phyloP scores from a whole-genome alignment of 2,797 vertebrate species.

The Tokudaia muenninki region DNA sequence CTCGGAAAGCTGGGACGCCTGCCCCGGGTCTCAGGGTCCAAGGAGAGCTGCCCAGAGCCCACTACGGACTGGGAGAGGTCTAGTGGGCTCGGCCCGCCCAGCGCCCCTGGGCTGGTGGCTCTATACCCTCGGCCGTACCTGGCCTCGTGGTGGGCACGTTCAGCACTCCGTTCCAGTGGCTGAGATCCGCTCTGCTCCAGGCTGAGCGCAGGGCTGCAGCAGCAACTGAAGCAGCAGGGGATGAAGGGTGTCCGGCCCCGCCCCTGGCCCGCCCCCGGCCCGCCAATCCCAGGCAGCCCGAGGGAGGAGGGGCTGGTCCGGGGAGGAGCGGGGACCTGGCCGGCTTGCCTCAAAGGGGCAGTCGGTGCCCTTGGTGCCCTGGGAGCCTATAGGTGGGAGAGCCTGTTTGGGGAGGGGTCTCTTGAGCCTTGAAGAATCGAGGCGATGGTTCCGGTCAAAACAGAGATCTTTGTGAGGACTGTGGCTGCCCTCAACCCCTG shows the following conservation, averaged over 20 bases:
- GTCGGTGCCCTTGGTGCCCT: background rate
- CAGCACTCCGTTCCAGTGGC: slow-evolving; percentile 50
- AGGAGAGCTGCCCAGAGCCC: background rate
- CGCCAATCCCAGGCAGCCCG: slow-evolving; percentile 73
- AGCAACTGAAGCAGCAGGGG: slow-evolving; percentile 1
- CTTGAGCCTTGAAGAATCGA: background rate
- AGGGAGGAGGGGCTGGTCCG: slow-evolving; percentile 76
- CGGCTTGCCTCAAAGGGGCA: background rate
- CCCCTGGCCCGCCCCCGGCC: slow-evolving; percentile 78
- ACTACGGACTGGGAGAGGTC: background rate
- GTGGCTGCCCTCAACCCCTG: background rate
- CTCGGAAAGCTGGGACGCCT: background rate
- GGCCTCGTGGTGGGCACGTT: slow-evolving; percentile 55
- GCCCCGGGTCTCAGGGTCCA: background rate
- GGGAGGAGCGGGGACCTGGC: slow-evolving; percentile 11
- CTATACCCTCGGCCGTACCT: slow-evolving; percentile 68
- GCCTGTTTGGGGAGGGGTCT: background rate
- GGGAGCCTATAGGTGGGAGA: background rate
- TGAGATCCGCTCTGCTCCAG: slow-evolving; percentile 60
- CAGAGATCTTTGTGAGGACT: background rate
- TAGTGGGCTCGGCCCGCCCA: background rate
- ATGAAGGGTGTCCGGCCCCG: slow-evolving; percentile 82
- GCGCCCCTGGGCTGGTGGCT: background rate
- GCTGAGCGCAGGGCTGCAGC: slow-evolving; percentile 47
- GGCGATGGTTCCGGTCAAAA: background rate